Evolutionary conservation across 2,888 invertebrate genomes (phyloP).

Genomic region (Leptinotarsa juncta): DNA sequence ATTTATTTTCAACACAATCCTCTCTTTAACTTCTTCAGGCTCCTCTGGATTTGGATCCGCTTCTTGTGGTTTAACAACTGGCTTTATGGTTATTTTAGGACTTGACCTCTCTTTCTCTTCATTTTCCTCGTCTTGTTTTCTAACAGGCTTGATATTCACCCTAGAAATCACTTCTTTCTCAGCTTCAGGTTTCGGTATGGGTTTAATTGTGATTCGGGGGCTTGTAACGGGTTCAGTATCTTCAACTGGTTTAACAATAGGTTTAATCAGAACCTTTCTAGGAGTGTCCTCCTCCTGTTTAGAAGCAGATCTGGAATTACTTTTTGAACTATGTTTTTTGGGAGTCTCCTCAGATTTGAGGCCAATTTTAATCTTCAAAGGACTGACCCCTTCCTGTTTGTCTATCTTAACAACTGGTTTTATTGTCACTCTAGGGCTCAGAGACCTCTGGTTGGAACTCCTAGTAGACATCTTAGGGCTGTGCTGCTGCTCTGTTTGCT

Average conservation of each 20-base stretch:
- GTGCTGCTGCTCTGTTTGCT: slow-evolving; percentile 57
- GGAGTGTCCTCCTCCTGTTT: slow-evolving; percentile 56
- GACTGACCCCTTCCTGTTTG: slow-evolving; percentile 47
- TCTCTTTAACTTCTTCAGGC: slow-evolving; percentile 61
- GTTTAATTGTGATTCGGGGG: slow-evolving; percentile 71
- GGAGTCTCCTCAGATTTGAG: slow-evolving; percentile 55
- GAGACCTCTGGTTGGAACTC: slow-evolving; percentile 58
- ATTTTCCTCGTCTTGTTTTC: slow-evolving; percentile 62
- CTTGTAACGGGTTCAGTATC: slow-evolving; percentile 48
- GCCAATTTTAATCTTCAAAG: slow-evolving; percentile 66
- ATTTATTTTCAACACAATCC: slow-evolving; percentile 76
- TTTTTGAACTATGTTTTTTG: slow-evolving; percentile 55
- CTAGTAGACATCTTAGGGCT: slow-evolving; percentile 66
- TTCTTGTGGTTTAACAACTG: slow-evolving; percentile 67
- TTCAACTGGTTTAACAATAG: slow-evolving; percentile 62
- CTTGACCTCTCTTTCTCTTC: slow-evolving; percentile 48
- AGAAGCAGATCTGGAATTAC: slow-evolving; percentile 39
- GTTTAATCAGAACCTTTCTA: slow-evolving; percentile 66
- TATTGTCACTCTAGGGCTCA: slow-evolving; percentile 63
- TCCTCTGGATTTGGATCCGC: slow-evolving; percentile 59
- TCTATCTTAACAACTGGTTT: slow-evolving; percentile 61
- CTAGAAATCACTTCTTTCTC: slow-evolving; percentile 39
- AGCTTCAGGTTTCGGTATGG: slow-evolving; percentile 67
- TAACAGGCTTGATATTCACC: slow-evolving; percentile 69
- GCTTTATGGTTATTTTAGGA: slow-evolving; percentile 71